phyloP scores from a whole-genome alignment of 2,797 vertebrate genomes.

The Sebastes cheni region DNA sequence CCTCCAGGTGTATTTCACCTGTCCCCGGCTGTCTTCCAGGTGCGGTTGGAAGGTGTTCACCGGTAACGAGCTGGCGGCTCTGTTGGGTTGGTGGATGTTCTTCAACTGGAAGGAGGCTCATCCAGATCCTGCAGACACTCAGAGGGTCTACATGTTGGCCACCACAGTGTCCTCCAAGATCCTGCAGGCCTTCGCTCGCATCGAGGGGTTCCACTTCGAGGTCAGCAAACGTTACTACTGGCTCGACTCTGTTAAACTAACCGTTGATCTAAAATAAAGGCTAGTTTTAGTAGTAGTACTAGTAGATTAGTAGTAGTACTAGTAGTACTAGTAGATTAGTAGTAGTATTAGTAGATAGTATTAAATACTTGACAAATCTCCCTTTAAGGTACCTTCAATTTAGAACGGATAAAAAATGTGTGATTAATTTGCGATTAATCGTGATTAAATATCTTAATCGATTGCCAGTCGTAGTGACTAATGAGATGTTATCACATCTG shows the following conservation, averaged over 20 bases:
- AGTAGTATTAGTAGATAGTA: too few species aligned
- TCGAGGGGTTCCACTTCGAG: conserved; percentile 94
- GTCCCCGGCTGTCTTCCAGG: conserved; percentile 55
- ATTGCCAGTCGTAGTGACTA: too few species aligned
- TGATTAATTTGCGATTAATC: too few species aligned
- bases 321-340: too few species aligned
- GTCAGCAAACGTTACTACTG: conserved; percentile 60
- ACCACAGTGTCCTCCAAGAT: conserved; percentile 96
- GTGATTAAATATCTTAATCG: too few species aligned
- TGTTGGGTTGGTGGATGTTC: conserved; percentile 98
- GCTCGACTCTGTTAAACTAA: too few species aligned
- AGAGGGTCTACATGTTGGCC: conserved; percentile 89
- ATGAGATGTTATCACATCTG: neutral
- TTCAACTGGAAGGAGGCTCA: conserved; percentile 87
- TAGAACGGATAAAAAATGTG: too few species aligned
- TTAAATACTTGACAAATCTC: too few species aligned
- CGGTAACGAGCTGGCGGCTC: conserved; percentile 92
- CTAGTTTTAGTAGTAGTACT: too few species aligned
- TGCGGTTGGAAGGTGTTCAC: conserved; percentile 93
- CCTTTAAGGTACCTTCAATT: too few species aligned
- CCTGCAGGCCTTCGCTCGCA: conserved; percentile 86
- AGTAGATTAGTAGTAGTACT: too few species aligned
- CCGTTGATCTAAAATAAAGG: too few species aligned
- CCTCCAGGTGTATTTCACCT: neutral
- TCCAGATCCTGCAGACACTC: conserved; percentile 72